Evolutionary conservation across 1,140 invertebrate genomes (phyloP), one percentile per base, ranked within the genome.

Genomic region (Drosophila azteca): DNA sequence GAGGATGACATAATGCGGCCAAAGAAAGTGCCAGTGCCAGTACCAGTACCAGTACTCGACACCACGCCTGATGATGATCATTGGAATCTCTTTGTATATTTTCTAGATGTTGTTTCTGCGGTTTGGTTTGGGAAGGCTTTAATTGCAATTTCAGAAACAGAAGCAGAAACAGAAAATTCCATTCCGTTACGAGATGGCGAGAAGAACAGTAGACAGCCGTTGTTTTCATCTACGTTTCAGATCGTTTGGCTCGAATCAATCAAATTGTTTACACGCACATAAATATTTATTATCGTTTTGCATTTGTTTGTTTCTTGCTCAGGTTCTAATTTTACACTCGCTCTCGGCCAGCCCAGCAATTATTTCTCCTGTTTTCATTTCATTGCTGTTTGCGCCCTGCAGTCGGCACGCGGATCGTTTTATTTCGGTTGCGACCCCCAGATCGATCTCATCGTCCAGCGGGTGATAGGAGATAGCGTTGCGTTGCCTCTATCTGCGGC

Each of bases 251-350:
- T 82, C 66, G 41, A 54, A 83, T 62, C 69, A 55, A 82, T 69
- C 69, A 74, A 69, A 65, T 58, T 82, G 79, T 83, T 78, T 79
- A 74, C 79, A 69, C 52, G 69, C 60, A 54, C 57, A 65, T 82
- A 69, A 82, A 83, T 65, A 78, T 74, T 69, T 60, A 17, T 60
- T 43, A 39, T 39, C 9, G 11, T 31, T 59, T 68, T 68, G 83
- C 74, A 69, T 78, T 82, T 57, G 46, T 72, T 57, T 72, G 39
- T 52, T 72, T 44, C 52, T 41, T 64, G 43, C 53, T 53, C 49
- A 57, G 66, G 54, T 39, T 66, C 61, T 67, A 74, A 74, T 63
- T 70, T 61, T 75, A 65, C 35, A 39, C 35, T 13, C 35, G 11
- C 3, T 66, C 62, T 74, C 59, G 61, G 41, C 52, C 43, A 65